Conservation (phyloP, 2,113 vertebrate species). For the Calonectris borealis region DNA sequence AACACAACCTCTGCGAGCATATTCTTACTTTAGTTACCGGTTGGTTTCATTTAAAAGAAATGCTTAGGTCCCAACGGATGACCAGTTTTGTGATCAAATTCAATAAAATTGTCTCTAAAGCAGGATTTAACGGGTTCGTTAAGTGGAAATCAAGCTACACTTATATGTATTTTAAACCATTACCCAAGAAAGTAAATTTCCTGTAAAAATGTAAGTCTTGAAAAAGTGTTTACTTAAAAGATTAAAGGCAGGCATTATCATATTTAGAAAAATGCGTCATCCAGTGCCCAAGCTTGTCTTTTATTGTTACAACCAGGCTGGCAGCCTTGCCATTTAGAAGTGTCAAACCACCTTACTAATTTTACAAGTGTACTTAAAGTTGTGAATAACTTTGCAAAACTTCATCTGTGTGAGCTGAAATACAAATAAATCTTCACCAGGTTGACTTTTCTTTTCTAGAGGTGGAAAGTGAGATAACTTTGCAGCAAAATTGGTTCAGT, state of each 20-base stretch:
- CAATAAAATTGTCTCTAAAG: background rate
- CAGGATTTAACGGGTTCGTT: background rate
- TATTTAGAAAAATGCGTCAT: background rate
- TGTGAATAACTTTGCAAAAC: background rate
- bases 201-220: background rate
- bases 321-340: background rate
- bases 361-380: background rate
- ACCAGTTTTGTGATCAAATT: background rate
- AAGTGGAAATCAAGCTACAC: background rate
- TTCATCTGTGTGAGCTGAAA: background rate
- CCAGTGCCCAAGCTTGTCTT: background rate
- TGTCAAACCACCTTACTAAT: background rate
- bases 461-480: background rate
- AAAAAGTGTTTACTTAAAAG: slow-evolving; percentile 13
- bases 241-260: background rate
- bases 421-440: background rate
- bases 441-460: background rate
- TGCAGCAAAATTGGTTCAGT: background rate
- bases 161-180: background rate
- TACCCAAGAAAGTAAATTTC: background rate
- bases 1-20: background rate
- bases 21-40: background rate
- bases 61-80: accelerated
- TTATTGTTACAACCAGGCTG: background rate
- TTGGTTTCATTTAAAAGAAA: background rate